Evolutionary conservation across 37 sponge, comb jelly and placozoan genomes (phyloP), one percentile per base, ranked within the genome.

Genomic region (Axinella damicornis): DNA sequence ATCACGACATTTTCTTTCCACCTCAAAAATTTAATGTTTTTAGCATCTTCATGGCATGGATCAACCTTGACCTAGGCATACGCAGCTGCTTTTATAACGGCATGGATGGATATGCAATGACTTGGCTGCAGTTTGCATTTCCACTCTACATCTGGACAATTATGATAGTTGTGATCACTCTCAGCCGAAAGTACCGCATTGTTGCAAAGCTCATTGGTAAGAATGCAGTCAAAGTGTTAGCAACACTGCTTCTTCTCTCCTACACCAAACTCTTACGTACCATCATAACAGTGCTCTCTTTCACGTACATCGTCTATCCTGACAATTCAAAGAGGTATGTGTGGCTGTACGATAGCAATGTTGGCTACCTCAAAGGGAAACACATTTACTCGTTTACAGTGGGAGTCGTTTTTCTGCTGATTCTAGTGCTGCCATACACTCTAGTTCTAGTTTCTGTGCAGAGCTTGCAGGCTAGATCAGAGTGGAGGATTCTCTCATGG

Each of bases 231-330:
- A 34, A 58, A n/a, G 76, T 87, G 0, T 54, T 87, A 24, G 73
- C 87, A 22, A 87, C 87, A 0, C 25, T 87, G 18, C 38, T 87
- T 5, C 73, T 77, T 0, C 87, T 87, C 5, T 79, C 87, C 1
- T 74, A 52, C 20, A 53, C 71, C 19, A 87, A 87, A 46, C 27
- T 87, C 6, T 20, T 72, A 14, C 71, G 86, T n/a, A 69, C 78
- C 27, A 46, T 74, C 53, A 84, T 84, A 20, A 24, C 64, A 9
- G 66, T 39, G 16, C 57, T 73, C 0, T 53, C 55, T 4, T 80
- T 27, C 21, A 40, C 34, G 5, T 52, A n/a, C 41, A 18, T 80
- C 33, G n/a, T 27, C 9, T 54, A 46, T 12, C 36, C 55, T 32
- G 21, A 53, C 55, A 62, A 55, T 0, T 2, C 21, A 33, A 39